Evolutionary conservation across 2,797 vertebrate species (phyloP).

Genomic region (Sebastolobus alascanus): DNA sequence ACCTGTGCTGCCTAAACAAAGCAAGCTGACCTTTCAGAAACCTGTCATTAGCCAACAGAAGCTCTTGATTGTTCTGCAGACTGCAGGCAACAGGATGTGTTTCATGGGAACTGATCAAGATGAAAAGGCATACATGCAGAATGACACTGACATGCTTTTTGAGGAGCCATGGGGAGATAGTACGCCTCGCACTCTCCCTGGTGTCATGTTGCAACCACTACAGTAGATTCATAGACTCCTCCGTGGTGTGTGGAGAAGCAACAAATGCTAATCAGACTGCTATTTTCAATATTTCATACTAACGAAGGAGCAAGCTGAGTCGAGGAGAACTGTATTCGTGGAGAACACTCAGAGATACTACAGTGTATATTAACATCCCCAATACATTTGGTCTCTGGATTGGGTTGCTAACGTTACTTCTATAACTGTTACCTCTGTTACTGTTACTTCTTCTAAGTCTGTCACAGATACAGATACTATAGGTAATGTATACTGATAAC

Average conservation of each 20-base stretch:
- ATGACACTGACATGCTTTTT: slow-evolving; percentile 23
- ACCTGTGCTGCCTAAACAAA: not conserved
- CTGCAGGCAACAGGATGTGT: not conserved
- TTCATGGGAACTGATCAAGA: slow-evolving; percentile 19
- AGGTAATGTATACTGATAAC: not conserved
- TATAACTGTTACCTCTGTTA: too few relatives aligned
- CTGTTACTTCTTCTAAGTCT: too few relatives aligned
- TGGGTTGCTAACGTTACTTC: not conserved
- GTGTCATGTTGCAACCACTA: slow-evolving; percentile 20
- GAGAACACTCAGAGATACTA: slow-evolving; percentile 12
- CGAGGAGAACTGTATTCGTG: not conserved
- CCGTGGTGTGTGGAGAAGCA: slow-evolving; percentile 13
- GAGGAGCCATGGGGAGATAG: not conserved
- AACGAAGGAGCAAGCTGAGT: slow-evolving; percentile 24
- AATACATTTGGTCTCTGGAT: not conserved
- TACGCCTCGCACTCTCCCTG: not conserved
- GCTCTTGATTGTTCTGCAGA: not conserved
- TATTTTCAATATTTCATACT: slow-evolving; percentile 43
- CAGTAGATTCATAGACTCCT: slow-evolving; percentile 20
- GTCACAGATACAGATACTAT: too few relatives aligned
- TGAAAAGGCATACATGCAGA: slow-evolving; percentile 3
- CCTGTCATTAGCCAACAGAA: not conserved
- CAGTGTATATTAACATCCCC: not conserved
- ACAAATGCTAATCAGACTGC: slow-evolving; percentile 23
- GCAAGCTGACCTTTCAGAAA: slow-evolving; percentile 5